Percentiles rank a stretch among this genome's conserved stretches.
These are phyloP conservation scores for Netelia inedita DNA, from an alignment of 2,888 invertebrate species.

Conservation along the genomic window DNA sequence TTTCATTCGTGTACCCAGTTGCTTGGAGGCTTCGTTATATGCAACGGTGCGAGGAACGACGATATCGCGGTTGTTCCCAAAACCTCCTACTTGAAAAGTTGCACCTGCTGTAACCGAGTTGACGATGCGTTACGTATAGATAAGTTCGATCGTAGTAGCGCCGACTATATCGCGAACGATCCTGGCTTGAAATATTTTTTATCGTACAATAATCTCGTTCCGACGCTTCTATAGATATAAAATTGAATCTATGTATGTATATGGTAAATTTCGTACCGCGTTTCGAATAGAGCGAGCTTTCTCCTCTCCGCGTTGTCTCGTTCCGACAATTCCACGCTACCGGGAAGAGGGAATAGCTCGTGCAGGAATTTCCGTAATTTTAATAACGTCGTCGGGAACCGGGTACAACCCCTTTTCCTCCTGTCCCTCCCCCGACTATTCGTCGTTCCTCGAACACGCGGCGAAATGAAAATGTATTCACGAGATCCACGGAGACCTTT, in stretches of 20 bases:
- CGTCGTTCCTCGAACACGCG: slow-evolving; percentile 31
- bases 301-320: background rate
- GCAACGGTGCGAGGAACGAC: background rate
- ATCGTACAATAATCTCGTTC: too few relatives aligned
- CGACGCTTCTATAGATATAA: background rate
- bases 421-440: background rate
- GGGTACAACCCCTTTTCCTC: background rate
- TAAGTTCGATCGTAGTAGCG: too few relatives aligned
- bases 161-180: too few relatives aligned
- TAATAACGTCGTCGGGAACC: slow-evolving; percentile 57
- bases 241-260: background rate
- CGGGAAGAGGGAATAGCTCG: slow-evolving; percentile 21
- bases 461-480: slow-evolving; percentile 55
- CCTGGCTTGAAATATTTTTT: too few relatives aligned
- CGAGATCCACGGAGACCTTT: slow-evolving; percentile 41
- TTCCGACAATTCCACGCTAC: background rate
- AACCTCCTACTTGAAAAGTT: background rate
- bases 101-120: background rate
- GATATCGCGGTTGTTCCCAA: background rate
- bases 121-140: background rate
- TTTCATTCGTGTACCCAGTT: background rate
- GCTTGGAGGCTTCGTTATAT: background rate
- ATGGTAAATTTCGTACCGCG: background rate
- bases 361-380: slow-evolving; percentile 65
- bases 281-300: background rate